Evolutionary conservation across 1,140 invertebrate species (phyloP).

Genomic region (Diachasmimorpha longicaudata): DNA sequence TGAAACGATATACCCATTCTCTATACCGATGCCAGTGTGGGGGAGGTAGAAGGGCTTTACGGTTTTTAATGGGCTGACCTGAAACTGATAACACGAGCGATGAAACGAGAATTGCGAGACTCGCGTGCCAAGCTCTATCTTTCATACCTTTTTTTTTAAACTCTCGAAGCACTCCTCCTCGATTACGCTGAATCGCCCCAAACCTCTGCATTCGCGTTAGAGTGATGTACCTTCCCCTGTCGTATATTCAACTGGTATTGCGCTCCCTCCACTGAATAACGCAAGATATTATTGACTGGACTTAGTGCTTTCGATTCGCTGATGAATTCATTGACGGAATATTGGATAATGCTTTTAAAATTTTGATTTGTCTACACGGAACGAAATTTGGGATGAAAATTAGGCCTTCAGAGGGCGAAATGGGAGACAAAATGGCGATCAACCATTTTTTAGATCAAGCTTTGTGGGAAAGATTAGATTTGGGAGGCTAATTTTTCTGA

Average conservation of each 20-base stretch:
- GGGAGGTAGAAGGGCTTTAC: conserved; percentile 20
- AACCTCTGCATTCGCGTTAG: neutral
- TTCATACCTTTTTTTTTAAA: neutral
- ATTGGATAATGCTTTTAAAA: too few relatives aligned
- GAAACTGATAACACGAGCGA: conserved; percentile 16
- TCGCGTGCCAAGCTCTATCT: conserved; percentile 18
- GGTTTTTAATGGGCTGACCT: conserved; percentile 30
- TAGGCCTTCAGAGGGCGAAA: too few relatives aligned
- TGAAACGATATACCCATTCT: conserved; percentile 35
- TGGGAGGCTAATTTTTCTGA: too few relatives aligned
- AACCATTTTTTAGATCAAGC: too few relatives aligned
- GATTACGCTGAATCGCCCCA: neutral
- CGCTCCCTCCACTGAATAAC: neutral
- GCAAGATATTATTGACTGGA: too few relatives aligned
- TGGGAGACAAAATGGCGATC: too few relatives aligned
- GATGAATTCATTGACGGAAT: too few relatives aligned
- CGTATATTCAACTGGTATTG: neutral
- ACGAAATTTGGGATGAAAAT: too few relatives aligned
- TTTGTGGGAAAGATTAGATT: too few relatives aligned
- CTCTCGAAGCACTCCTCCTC: neutral
- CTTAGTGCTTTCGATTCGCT: too few relatives aligned
- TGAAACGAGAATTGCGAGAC: conserved; percentile 17
- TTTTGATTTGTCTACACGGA: too few relatives aligned
- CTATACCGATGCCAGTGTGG: neutral
- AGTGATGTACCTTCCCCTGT: neutral